Conservation (phyloP, 2,113 vertebrate species). For the Glaucidium brasilianum region DNA sequence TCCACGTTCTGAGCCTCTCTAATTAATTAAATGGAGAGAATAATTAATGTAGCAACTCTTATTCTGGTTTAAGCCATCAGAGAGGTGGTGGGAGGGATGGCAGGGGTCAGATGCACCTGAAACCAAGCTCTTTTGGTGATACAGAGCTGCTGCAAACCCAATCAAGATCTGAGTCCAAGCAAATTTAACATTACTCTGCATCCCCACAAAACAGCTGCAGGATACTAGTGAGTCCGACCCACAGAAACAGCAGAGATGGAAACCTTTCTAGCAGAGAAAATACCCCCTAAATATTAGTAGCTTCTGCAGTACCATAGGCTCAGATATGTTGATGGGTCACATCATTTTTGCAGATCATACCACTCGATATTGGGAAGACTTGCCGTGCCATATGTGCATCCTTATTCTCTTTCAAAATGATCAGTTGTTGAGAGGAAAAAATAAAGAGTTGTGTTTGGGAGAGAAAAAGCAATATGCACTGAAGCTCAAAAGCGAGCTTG, state of each 20-base stretch:
- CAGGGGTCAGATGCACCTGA: not conserved
- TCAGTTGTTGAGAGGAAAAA: not conserved
- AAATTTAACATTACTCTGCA: not conserved
- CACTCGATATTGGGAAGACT: not conserved
- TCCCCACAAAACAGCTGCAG: not conserved
- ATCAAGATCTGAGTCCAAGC: not conserved
- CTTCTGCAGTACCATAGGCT: not conserved
- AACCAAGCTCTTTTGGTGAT: not conserved
- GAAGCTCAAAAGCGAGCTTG: not conserved
- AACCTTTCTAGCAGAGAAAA: not conserved
- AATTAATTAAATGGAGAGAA: constrained; percentile 37
- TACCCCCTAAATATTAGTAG: not conserved
- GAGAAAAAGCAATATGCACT: not conserved
- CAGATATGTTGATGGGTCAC: not conserved
- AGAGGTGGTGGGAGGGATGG: not conserved
- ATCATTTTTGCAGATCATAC: not conserved
- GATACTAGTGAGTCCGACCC: not conserved
- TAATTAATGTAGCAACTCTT: constrained; percentile 25
- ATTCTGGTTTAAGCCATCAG: not conserved
- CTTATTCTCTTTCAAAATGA: constrained; percentile 3
- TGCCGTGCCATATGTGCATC: not conserved
- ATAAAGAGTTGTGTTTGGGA: not conserved
- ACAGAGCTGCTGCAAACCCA: not conserved
- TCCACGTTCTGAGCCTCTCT: not conserved
- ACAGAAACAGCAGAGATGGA: not conserved